phyloP scores from a whole-genome alignment of 2,888 invertebrate species.

The Calliopum simillimum region DNA sequence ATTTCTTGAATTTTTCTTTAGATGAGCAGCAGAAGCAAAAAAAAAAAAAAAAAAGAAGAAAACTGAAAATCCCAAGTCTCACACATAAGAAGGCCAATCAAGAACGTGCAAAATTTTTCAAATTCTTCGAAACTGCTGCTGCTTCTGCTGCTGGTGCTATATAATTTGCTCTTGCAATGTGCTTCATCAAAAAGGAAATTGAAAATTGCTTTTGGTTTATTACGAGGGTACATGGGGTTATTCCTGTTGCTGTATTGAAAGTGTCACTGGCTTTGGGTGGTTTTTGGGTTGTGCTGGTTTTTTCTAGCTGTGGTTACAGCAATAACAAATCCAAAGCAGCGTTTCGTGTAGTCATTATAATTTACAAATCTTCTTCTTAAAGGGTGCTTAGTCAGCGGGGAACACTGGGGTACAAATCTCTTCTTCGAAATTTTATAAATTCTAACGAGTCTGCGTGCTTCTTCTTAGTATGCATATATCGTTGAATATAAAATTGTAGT shows the following conservation, averaged over 20 bases:
- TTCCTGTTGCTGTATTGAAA: slow-evolving; percentile 20
- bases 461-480: no score
- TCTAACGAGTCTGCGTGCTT: no score
- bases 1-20: slow-evolving; percentile 42
- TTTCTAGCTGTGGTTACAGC: no score
- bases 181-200: slow-evolving; percentile 67
- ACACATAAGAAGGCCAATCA: slow-evolving; percentile 60
- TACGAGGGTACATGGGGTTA: slow-evolving; percentile 45
- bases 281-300: background rate
- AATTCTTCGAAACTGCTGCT: slow-evolving; percentile 33
- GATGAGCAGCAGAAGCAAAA: slow-evolving; percentile 29
- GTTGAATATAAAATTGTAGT: no score
- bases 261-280: slow-evolving; percentile 12
- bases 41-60: no score
- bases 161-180: slow-evolving; percentile 66
- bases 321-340: no score
- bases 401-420: no score
- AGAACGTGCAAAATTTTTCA: slow-evolving; percentile 54
- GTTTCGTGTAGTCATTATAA: no score
- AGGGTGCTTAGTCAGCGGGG: no score
- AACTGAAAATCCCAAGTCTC: slow-evolving; percentile 48
- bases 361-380: no score
- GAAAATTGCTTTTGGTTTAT: slow-evolving; percentile 61
- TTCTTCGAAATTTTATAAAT: no score
- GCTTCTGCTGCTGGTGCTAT: slow-evolving; percentile 47